These are phyloP conservation scores for Cepaea hortensis DNA, from an alignment of 2,888 invertebrate species.

Conservation along the genomic window DNA sequence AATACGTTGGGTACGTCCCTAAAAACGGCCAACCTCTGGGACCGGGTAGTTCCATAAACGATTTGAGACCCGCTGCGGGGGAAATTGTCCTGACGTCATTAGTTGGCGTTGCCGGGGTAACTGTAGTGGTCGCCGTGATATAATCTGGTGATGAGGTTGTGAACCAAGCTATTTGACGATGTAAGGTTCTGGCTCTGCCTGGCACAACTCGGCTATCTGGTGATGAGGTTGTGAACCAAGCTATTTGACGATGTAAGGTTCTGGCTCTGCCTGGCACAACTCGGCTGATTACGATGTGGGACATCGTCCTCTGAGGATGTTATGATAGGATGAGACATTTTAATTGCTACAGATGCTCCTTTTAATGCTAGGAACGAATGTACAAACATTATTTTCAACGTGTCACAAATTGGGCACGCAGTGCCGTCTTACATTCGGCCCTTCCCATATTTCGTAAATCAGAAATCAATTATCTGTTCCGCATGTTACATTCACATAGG, in stretches of 20 bases:
- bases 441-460: too few relatives aligned
- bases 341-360: too few relatives aligned
- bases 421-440: too few relatives aligned
- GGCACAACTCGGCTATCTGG: not conserved
- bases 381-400: too few relatives aligned
- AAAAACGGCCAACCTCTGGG: conserved; percentile 71
- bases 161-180: not conserved
- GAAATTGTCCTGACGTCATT: not conserved
- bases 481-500: too few relatives aligned
- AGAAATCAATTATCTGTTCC: too few relatives aligned
- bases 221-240: conserved; percentile 6
- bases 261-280: not conserved
- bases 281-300: too few relatives aligned
- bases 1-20: conserved; percentile 72
- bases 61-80: not conserved
- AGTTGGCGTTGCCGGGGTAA: not conserved
- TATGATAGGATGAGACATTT: too few relatives aligned
- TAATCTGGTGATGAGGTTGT: not conserved
- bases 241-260: not conserved
- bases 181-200: not conserved
- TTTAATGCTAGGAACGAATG: too few relatives aligned
- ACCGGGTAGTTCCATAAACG: conserved; percentile 69
- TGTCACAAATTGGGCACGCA: too few relatives aligned
- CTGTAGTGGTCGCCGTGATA: conserved; percentile 18
- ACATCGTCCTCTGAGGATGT: too few relatives aligned